Conservation (phyloP, 2,113 vertebrate genomes). For the Emydocephalus ijimae region DNA sequence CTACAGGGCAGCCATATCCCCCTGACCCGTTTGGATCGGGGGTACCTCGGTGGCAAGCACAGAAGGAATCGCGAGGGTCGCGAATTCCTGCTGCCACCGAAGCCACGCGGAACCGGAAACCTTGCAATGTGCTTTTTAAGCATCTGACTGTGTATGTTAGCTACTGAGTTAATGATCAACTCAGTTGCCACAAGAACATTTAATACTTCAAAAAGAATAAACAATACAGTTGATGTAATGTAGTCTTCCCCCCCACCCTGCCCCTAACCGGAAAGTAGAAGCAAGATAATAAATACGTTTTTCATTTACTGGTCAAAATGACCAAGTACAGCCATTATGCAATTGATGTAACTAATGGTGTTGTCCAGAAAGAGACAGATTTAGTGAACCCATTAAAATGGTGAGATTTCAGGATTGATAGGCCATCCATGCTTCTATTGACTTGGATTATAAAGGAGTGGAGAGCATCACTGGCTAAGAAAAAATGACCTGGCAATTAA, state of each 20-base stretch:
- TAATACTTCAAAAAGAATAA: not conserved
- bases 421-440: not conserved
- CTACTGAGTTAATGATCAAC: not conserved
- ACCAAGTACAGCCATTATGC: not conserved
- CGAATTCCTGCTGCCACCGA: too few species aligned
- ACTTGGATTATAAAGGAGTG: not conserved
- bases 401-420: not conserved
- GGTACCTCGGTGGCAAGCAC: too few species aligned
- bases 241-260: rapidly evolving
- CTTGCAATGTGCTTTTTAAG: not conserved
- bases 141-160: not conserved
- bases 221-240: not conserved
- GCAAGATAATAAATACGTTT: not conserved
- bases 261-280: not conserved
- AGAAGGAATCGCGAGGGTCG: too few species aligned
- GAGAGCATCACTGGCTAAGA: not conserved
- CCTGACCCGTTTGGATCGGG: too few species aligned
- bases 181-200: not conserved
- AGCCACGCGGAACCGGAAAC: too few species aligned
- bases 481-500: not conserved
- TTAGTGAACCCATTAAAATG: not conserved
- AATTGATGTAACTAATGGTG: too few species aligned
- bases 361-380: not conserved
- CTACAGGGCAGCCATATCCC: too few species aligned
- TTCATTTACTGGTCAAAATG: not conserved